phyloP scores from a whole-genome alignment of 2,888 invertebrate genomes.

The Cerastis leucographa region DNA sequence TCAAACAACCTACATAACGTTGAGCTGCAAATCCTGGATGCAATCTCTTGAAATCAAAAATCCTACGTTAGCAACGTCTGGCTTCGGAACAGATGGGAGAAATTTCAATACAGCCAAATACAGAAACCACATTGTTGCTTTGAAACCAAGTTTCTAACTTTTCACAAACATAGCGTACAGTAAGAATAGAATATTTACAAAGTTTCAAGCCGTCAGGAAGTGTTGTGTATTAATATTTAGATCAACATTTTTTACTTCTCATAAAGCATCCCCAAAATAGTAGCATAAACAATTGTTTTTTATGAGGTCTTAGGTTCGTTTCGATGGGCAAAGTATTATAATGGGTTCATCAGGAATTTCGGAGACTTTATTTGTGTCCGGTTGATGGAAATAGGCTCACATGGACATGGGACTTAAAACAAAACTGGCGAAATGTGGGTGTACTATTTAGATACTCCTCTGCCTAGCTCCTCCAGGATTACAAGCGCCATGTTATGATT shows the following conservation, averaged over 20 bases:
- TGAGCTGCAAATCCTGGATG: background rate
- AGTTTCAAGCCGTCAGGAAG: conserved; percentile 11
- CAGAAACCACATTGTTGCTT: conserved; percentile 32
- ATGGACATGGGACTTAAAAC: no score
- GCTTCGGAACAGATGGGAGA: conserved; percentile 11
- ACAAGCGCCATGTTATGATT: background rate
- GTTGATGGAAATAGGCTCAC: no score
- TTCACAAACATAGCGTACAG: background rate
- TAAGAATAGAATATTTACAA: conserved; percentile 41
- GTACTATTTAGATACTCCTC: no score
- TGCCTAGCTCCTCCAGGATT: no score
- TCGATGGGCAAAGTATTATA: no score
- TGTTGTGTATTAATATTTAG: background rate
- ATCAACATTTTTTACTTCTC: background rate
- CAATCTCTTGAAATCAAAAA: conserved; percentile 11
- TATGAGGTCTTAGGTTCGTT: no score
- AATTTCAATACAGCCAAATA: conserved; percentile 41
- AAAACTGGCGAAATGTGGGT: no score
- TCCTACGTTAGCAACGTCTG: conserved; percentile 12
- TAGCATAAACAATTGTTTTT: background rate
- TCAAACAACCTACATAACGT: background rate
- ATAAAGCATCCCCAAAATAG: background rate
- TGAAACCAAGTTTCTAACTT: conserved; percentile 31
- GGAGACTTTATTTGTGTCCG: no score
- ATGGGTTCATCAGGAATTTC: no score